Percentiles rank a stretch among this genome's conserved stretches.
phyloP scores from a whole-genome alignment of 2,797 vertebrate species.

The Chiroxiphia lanceolata region DNA sequence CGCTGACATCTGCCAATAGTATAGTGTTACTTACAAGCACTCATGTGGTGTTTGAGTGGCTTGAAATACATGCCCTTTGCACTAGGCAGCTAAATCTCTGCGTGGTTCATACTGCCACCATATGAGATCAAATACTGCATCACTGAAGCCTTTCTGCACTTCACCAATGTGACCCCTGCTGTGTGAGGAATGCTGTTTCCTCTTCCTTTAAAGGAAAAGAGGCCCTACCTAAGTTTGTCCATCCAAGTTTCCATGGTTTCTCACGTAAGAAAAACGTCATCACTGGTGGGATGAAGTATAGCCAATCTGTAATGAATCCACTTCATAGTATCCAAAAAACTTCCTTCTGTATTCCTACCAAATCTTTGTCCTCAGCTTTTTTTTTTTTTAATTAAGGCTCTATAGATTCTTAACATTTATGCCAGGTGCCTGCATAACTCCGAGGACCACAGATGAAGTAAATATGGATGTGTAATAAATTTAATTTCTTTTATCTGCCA shows the following conservation, averaged over 20 bases:
- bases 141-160: slow-evolving; percentile 13
- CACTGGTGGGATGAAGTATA: background rate
- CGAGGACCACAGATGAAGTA: background rate
- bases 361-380: background rate
- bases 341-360: background rate
- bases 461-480: background rate
- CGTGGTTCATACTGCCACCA: background rate
- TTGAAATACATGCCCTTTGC: slow-evolving; percentile 27
- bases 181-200: slow-evolving; percentile 50
- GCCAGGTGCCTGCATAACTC: background rate
- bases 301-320: background rate
- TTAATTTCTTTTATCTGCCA: background rate
- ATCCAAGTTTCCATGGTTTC: slow-evolving; percentile 47
- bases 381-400: background rate
- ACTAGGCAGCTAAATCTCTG: background rate
- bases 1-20: background rate
- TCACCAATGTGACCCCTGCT: slow-evolving; percentile 21
- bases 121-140: slow-evolving; percentile 49
- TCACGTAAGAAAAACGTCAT: background rate
- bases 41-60: background rate
- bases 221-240: slow-evolving; percentile 16
- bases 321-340: background rate
- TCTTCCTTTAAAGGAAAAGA: slow-evolving; percentile 30
- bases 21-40: background rate
- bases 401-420: background rate